Conservation (phyloP, 2,888 invertebrate species). For the Lithophane socia region DNA sequence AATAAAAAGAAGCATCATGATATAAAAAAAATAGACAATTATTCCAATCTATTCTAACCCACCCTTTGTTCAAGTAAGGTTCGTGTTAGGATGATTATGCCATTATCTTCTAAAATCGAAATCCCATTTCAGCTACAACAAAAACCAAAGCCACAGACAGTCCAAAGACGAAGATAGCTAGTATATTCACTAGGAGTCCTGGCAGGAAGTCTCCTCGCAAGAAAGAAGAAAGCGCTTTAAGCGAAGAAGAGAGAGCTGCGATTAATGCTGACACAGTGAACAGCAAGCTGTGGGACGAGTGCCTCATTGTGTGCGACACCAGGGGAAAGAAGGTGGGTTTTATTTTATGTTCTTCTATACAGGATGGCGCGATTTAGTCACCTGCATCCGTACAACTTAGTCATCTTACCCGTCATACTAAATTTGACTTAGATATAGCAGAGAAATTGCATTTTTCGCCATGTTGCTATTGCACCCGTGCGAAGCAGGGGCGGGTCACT, state of each 20-base stretch:
- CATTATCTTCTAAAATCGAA: not conserved
- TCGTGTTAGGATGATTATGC: not conserved
- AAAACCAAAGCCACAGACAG: constrained; percentile 36
- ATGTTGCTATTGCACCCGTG: too few relatives aligned
- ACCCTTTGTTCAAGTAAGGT: not conserved
- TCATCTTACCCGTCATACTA: too few relatives aligned
- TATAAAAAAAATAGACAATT: not conserved
- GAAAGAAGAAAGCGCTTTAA: constrained; percentile 68
- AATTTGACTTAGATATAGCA: too few relatives aligned
- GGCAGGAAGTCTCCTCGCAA: constrained; percentile 64
- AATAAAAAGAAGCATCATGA: not conserved
- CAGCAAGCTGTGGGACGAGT: constrained; percentile 93
- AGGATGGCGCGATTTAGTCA: too few relatives aligned
- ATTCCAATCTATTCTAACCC: not conserved
- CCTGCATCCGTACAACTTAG: too few relatives aligned
- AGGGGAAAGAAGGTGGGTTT: constrained; percentile 88
- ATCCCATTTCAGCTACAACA: constrained; percentile 46
- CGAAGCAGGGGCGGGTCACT: too few relatives aligned
- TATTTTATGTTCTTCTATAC: not conserved
- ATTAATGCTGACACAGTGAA: constrained; percentile 91
- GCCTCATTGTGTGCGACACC: constrained; percentile 81
- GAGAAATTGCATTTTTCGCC: too few relatives aligned
- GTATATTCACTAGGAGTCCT: constrained; percentile 53
- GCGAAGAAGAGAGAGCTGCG: constrained; percentile 79
- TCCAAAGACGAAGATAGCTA: constrained; percentile 46